Base-by-base conservation (phyloP, 30 jellyfish, hydroid and myxozoan genomes). In the Pelagia noctiluca region DNA sequence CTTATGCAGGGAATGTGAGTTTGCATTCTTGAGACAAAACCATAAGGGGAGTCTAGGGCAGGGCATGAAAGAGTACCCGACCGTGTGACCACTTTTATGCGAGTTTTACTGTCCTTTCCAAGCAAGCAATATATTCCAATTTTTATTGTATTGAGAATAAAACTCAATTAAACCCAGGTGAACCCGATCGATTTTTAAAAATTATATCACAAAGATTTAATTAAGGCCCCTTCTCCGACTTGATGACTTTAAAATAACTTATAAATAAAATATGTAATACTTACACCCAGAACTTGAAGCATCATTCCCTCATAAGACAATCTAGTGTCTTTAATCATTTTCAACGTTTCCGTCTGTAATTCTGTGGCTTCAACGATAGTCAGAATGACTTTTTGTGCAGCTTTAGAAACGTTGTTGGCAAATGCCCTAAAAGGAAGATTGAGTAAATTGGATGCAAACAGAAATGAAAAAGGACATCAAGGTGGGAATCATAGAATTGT, bases 361-460 rank as follows among this genome's bases (percentile, higher is more conserved):
- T 80, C 77, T 22, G 53, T 23, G 28, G 82, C 34, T 22, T 2
- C 0, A 7, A 80, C 77, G 1, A 80, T 70, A 0, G 69, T 28
- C 36, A 21, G 28, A 26, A 82, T 34, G 62, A 82, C 92, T 3
- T 82, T 26, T 3, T 48, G 76, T 19, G 92, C 85, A 24, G 66
- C 35, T 19, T 25, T 48, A 12, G 85, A 68, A 2, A 82, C 86
- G 28, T 68, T 68, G 50, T 69, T 71, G 7, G 92, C 92, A 62
- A 69, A 82, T 12, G 79, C 92, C 60, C 92, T 82, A 28, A 11
- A 69, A 21, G 5, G 22, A 69, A 50, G 62, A 19, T 31, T 35
- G 22, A 25, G 22, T 23, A 13, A 4, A 2, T 38, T 24, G 7
- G 35, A 70, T 8, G 3, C 12, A n/a, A 61, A 4, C 32, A 54